Percentiles rank a stretch among this genome's conserved stretches.
These are phyloP conservation scores for Phacellophora camtschatica DNA, from an alignment of 30 jellyfish, hydroid and myxozoan genomes.

Conservation along the genomic window DNA sequence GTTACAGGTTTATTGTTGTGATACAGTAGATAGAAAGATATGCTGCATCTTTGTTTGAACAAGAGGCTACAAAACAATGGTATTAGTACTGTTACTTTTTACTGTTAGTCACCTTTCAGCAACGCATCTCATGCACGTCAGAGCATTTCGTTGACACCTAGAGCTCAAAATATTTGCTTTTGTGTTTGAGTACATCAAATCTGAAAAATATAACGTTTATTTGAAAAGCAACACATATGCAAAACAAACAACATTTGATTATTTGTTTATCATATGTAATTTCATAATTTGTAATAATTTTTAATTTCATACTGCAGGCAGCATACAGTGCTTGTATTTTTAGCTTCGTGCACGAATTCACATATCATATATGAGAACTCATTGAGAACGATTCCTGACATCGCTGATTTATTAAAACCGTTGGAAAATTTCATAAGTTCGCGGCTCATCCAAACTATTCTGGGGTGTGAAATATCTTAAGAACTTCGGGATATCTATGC, in stretches of 20 bases:
- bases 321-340: neutral
- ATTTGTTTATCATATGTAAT: neutral
- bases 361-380: no score
- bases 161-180: neutral
- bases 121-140: neutral
- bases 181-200: neutral
- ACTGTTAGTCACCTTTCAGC: slow-evolving; percentile 14
- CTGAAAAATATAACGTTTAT: neutral
- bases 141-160: neutral
- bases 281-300: no score
- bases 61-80: no score
- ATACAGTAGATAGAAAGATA: no score
- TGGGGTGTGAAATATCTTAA: neutral
- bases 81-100: no score
- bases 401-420: neutral
- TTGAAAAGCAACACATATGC: neutral
- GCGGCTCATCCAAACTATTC: neutral
- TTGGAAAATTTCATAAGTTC: neutral
- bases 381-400: neutral
- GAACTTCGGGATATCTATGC: neutral
- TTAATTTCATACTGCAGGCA: neutral
- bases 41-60: no score
- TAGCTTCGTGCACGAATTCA: neutral
- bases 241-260: neutral
- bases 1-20: no score